Percentiles rank a stretch among this genome's conserved stretches.
Conservation (phyloP, 2,888 invertebrate species). For the Cryptocheilus praepositus region DNA sequence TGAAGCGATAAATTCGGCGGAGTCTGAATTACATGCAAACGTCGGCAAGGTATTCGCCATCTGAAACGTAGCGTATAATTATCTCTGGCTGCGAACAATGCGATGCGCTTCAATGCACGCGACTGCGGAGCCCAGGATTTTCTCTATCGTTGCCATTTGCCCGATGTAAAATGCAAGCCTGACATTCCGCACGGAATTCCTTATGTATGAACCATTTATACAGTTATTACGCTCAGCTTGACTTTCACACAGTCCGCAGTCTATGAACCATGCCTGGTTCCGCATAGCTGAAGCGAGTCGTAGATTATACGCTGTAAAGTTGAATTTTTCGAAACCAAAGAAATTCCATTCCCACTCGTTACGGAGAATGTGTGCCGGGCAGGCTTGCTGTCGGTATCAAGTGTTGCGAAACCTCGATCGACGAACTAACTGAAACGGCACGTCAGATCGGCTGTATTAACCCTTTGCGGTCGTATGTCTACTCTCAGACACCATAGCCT, state of each 20-base stretch:
- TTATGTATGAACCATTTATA: conserved; percentile 40
- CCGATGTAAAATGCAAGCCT: conserved; percentile 32
- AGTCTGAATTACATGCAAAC: too few species aligned
- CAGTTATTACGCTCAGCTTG: conserved; percentile 35
- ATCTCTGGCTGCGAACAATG: neutral
- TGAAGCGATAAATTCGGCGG: too few species aligned
- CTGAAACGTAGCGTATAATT: conserved; percentile 1
- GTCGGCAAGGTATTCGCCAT: neutral
- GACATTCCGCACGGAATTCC: conserved; percentile 39
- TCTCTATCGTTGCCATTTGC: conserved; percentile 31
- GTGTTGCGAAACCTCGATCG: too few species aligned
- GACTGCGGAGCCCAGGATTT: conserved; percentile 1
- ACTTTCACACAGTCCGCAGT: conserved; percentile 29
- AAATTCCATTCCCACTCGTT: neutral
- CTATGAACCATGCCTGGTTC: conserved; percentile 35
- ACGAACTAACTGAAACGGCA: too few species aligned
- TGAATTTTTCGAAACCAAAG: conserved; percentile 20
- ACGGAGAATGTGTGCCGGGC: too few species aligned
- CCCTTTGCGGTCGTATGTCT: too few species aligned
- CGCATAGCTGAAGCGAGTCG: conserved; percentile 33
- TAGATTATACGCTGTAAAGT: conserved; percentile 28
- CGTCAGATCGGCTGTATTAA: too few species aligned
- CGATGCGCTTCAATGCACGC: too few species aligned
- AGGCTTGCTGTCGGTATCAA: too few species aligned
- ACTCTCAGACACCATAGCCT: too few species aligned